Evolutionary conservation across 2,888 invertebrate genomes (phyloP).

Genomic region (Acleris holmiana): DNA sequence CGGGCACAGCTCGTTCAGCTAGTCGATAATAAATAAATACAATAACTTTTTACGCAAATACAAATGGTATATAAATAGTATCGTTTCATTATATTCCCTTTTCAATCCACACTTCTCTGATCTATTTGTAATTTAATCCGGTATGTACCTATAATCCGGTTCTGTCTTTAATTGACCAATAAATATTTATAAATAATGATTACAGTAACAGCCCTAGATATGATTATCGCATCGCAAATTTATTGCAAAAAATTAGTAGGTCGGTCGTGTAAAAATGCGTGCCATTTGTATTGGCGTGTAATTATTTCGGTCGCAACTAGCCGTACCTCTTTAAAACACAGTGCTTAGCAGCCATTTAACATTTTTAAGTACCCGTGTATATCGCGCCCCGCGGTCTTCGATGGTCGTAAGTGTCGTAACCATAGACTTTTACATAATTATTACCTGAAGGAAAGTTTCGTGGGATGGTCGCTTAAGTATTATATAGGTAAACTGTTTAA

Average conservation of each 20-base stretch:
- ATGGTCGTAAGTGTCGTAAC: conserved; percentile 25
- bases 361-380: conserved; percentile 21
- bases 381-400: conserved; percentile 31
- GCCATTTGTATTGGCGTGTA: conserved; percentile 26
- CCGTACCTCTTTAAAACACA: conserved; percentile 21
- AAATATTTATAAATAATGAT: not conserved
- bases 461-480: conserved; percentile 21
- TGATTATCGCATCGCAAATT: conserved; percentile 6
- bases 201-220: conserved; percentile 21
- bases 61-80: too few species aligned
- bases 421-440: conserved; percentile 28
- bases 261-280: conserved; percentile 35
- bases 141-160: too few species aligned
- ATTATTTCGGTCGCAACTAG: conserved; percentile 21
- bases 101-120: too few species aligned
- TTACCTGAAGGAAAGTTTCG: conserved; percentile 19
- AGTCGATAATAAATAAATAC: too few species aligned
- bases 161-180: too few species aligned
- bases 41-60: too few species aligned
- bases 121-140: too few species aligned
- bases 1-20: too few species aligned
- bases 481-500: conserved; percentile 20
- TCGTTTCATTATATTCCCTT: too few species aligned
- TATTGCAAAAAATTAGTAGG: conserved; percentile 33
- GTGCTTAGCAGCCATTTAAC: conserved; percentile 33